A percentile compares a stretch with the other conserved stretches of the same genome.
Conservation (phyloP, 2,797 vertebrate genomes). For the Dryobates pubescens region DNA sequence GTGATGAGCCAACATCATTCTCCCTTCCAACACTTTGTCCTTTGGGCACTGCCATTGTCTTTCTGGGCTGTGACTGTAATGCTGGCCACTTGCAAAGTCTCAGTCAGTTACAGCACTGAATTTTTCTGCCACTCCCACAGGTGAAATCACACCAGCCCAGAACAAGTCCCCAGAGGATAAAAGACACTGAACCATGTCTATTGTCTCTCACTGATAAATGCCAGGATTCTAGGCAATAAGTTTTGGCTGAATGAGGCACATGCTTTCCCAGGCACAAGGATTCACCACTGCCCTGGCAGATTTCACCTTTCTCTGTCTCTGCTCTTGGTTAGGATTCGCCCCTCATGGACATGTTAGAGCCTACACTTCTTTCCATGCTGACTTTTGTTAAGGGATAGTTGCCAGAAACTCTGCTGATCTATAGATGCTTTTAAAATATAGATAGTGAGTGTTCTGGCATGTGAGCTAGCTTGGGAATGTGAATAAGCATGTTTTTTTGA, state of each 20-base stretch:
- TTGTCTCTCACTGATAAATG: neutral
- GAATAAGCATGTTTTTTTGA: constrained; percentile 49
- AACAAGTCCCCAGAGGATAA: neutral
- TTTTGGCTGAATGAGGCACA: neutral
- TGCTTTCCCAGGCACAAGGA: neutral
- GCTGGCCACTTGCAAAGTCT: neutral
- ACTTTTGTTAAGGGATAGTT: neutral
- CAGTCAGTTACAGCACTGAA: neutral
- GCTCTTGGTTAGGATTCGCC: neutral
- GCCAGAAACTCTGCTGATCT: constrained; percentile 4
- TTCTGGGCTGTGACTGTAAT: neutral
- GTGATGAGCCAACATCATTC: neutral
- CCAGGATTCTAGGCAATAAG: neutral
- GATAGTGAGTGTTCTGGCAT: neutral
- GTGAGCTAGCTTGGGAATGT: neutral
- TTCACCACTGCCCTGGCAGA: neutral
- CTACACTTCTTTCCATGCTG: neutral
- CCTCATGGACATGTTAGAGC: neutral
- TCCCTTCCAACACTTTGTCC: neutral
- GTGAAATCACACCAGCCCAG: neutral
- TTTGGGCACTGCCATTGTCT: rapidly evolving
- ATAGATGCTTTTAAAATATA: neutral
- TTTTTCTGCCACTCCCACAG: neutral
- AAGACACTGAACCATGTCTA: rapidly evolving
- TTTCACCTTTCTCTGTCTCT: neutral